Conservation (phyloP, 2,888 invertebrate species). For the Polymixis lichenea region DNA sequence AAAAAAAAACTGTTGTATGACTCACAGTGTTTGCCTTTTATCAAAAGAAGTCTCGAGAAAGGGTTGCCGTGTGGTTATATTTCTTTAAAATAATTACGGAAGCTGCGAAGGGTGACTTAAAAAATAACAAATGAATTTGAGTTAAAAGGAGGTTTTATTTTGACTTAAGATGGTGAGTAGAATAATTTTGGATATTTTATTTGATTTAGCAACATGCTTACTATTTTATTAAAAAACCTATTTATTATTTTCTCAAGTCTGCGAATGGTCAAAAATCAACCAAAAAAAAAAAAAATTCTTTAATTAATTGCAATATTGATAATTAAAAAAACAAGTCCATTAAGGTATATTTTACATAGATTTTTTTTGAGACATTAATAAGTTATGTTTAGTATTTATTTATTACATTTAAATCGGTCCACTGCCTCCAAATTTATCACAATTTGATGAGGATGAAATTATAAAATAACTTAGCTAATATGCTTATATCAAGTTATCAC, state of each 20-base stretch:
- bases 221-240: background rate
- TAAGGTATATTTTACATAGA: too few relatives aligned
- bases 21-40: conserved; percentile 27
- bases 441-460: too few relatives aligned
- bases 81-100: conserved; percentile 1
- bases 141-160: background rate
- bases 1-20: conserved; percentile 29
- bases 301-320: background rate
- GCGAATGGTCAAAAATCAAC: background rate
- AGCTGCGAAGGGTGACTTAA: background rate
- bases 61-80: conserved; percentile 31
- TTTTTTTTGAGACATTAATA: too few relatives aligned
- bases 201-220: background rate
- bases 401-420: too few relatives aligned
- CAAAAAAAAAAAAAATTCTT: background rate
- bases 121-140: background rate
- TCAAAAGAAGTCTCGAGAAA: conserved; percentile 18
- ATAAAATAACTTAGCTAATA: too few relatives aligned
- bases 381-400: too few relatives aligned
- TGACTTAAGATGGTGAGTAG: background rate
- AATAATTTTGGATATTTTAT: background rate
- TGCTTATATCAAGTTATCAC: background rate
- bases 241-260: background rate
- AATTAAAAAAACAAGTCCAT: too few relatives aligned
- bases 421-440: too few relatives aligned